Evolutionary conservation across 2,888 invertebrate genomes (phyloP), one percentile per base, ranked within the genome.

Genomic region (Tipula confusa): DNA sequence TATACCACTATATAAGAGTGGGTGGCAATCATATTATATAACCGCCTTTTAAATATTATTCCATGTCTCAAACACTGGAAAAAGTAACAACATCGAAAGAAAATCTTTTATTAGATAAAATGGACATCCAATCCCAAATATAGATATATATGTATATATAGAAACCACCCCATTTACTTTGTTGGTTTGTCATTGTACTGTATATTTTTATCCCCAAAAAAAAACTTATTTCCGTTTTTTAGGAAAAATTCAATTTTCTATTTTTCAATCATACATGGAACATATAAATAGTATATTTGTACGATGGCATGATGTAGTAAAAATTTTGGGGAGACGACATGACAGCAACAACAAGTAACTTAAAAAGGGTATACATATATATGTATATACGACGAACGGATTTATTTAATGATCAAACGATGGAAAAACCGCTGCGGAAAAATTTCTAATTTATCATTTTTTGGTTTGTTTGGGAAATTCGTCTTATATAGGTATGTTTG

Each of bases 341-440:
- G 13, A 38, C 38, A 38, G 13, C 38, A n/a, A 11, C 38, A 38
- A 48, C 48, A 18, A 18, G 18, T 18, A 7, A 18, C 5, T 18
- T 48, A 18, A 18, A 48, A 48, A 48, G 48, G 48, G 48, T 48
- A 18, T 48, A 48, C 9, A 38, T 48, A 48, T 6, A 38, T 38
- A 38, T 13, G 13, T 38, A 13, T 9, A 38, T 38, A 18, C 48
- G 48, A 48, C 15, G 48, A 29, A n/a, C 29, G 29, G 79, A 29
- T 80, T 80, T 80, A 80, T 80, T 80, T 80, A 80, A 80, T 80
- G 79, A 80, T 80, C 79, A 80, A 80, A 80, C 48, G 48, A 48
- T 48, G 48, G 48, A 48, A 48, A 48, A 48, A 48, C 48, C 48
- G 48, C 18, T 48, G 48, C 48, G 48, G 48, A 48, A 48, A 48